These are phyloP conservation scores for Pediacus dermestoides DNA, from an alignment of 2,888 invertebrate genomes.

Conservation along the genomic window DNA sequence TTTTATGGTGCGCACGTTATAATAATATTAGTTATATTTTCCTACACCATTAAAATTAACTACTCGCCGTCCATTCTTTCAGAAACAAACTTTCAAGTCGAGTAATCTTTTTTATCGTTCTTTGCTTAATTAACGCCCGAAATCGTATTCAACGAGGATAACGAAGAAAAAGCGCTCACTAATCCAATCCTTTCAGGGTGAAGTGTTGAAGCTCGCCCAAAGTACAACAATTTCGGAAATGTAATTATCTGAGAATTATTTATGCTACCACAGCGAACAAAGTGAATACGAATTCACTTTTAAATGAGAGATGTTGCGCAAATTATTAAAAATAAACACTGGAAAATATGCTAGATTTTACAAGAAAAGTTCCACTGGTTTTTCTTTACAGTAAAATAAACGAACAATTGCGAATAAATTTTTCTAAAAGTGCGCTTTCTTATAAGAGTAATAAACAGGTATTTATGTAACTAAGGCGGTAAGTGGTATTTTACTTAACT, in stretches of 20 bases:
- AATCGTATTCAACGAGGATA: conserved; percentile 38
- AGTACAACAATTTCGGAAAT: conserved; percentile 31
- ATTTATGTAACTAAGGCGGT: too few species aligned
- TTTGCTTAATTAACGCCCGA: conserved; percentile 40
- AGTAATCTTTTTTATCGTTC: conserved; percentile 39
- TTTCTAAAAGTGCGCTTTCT: too few species aligned
- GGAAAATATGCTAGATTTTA: too few species aligned
- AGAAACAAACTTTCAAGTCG: conserved; percentile 37
- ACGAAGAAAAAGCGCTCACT: conserved; percentile 33
- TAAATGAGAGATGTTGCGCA: too few species aligned
- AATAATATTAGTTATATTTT: too few species aligned
- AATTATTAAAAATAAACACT: too few species aligned
- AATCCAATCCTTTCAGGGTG: conserved; percentile 34
- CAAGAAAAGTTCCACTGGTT: too few species aligned
- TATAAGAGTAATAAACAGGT: too few species aligned
- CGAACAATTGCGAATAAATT: too few species aligned
- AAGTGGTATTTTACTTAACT: too few species aligned
- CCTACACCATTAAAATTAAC: conserved; percentile 35
- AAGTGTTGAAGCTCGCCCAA: conserved; percentile 35
- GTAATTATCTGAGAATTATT: conserved; percentile 14
- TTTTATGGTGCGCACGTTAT: too few species aligned
- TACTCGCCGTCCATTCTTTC: conserved; percentile 35
- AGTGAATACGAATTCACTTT: conserved; percentile 5
- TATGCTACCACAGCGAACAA: conserved; percentile 8
- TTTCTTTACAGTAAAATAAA: too few species aligned